phyloP scores from a whole-genome alignment of 2,797 vertebrate species.

The Gastrophryne carolinensis region DNA sequence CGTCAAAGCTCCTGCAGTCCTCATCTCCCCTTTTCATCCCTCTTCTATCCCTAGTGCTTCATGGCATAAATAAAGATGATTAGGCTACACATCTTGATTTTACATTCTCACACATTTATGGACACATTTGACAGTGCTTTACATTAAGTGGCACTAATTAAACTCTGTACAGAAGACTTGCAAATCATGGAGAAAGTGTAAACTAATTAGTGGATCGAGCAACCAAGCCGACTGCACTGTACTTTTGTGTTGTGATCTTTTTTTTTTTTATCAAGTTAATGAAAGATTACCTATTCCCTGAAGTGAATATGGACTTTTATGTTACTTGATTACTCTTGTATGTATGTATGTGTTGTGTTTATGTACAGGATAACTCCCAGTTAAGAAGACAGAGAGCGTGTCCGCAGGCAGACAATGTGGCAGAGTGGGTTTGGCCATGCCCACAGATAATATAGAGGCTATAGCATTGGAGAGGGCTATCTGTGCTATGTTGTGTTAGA shows the following conservation, averaged over 20 bases:
- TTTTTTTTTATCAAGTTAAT: conserved; percentile 38
- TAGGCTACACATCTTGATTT: conserved; percentile 46
- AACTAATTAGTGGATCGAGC: conserved; percentile 45
- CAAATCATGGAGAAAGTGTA: conserved; percentile 48
- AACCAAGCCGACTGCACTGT: neutral
- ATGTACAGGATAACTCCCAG: neutral
- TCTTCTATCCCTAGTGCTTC: conserved; percentile 20
- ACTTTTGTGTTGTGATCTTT: conserved; percentile 27
- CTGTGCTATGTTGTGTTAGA: too few relatives aligned
- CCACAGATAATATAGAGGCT: too few relatives aligned
- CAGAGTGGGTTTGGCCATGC: too few relatives aligned
- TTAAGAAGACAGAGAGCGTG: too few relatives aligned
- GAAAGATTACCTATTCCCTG: conserved; percentile 6
- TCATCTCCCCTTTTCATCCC: neutral
- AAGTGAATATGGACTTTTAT: neutral
- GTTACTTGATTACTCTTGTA: neutral
- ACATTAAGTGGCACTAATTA: conserved; percentile 27
- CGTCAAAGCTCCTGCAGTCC: conserved; percentile 23
- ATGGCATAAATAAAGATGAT: conserved; percentile 50
- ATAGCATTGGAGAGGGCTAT: too few relatives aligned
- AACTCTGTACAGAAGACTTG: conserved; percentile 41
- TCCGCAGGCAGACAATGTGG: too few relatives aligned
- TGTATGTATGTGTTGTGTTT: neutral
- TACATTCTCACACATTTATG: conserved; percentile 43
- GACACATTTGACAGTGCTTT: conserved; percentile 40